phyloP scores from a whole-genome alignment of 1,140 invertebrate genomes.

The Wiebesia pumilae region DNA sequence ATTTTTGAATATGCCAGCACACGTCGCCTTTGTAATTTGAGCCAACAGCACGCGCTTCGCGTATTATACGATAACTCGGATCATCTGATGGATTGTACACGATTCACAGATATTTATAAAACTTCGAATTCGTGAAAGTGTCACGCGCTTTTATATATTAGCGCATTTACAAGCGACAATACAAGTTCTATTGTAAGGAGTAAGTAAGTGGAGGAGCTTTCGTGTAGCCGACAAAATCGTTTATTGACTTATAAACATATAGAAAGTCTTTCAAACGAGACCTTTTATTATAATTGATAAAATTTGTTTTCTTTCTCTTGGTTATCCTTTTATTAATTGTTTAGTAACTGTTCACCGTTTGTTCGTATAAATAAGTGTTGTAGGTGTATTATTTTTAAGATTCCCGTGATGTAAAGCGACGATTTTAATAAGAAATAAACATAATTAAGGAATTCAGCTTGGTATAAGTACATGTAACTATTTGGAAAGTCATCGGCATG shows the following conservation, averaged over 20 bases:
- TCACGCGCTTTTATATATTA: neutral
- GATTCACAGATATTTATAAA: neutral
- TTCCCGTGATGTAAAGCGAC: neutral
- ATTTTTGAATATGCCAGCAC: neutral
- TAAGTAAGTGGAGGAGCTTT: neutral
- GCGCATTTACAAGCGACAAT: neutral
- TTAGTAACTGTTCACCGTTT: neutral
- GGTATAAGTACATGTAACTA: neutral
- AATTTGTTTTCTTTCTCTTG: too few species aligned
- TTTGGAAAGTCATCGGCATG: neutral
- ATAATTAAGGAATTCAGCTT: neutral
- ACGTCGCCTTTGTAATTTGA: slow-evolving; percentile 2
- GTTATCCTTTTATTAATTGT: too few species aligned
- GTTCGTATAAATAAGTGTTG: neutral
- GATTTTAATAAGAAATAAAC: neutral
- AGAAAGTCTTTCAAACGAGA: neutral
- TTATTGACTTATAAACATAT: too few species aligned
- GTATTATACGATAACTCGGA: too few species aligned
- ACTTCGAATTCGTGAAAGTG: neutral
- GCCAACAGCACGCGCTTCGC: neutral
- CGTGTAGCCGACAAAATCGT: neutral
- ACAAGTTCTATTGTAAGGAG: neutral
- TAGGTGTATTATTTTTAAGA: neutral
- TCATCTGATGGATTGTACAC: too few species aligned
- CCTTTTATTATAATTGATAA: too few species aligned